These are phyloP conservation scores for Atta cephalotes DNA, from an alignment of 1,140 invertebrate species.

Conservation along the genomic window DNA sequence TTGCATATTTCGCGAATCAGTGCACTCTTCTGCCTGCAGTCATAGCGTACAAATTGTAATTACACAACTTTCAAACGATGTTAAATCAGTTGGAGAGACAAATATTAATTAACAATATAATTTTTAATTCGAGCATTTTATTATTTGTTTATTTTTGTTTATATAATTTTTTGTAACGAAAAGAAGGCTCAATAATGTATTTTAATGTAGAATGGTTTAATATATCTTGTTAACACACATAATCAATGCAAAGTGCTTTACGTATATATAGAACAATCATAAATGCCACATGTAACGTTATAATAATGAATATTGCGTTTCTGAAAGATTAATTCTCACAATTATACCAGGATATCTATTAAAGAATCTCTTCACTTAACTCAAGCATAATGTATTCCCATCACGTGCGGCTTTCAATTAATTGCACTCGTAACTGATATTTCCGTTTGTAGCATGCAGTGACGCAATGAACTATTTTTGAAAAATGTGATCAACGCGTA, in stretches of 20 bases:
- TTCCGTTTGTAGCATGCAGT: slow-evolving; percentile 39
- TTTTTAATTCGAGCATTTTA: neutral
- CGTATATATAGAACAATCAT: slow-evolving; percentile 4
- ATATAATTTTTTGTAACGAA: neutral
- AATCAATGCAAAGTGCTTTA: slow-evolving; percentile 18
- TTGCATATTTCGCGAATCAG: neutral
- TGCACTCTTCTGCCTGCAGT: neutral
- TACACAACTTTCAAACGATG: neutral
- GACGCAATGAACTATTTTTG: slow-evolving; percentile 40
- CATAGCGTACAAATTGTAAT: neutral
- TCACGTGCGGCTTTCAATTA: slow-evolving; percentile 56
- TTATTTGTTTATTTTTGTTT: neutral
- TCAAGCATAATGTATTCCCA: slow-evolving; percentile 52
- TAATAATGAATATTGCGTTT: slow-evolving; percentile 53
- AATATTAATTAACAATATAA: slow-evolving; percentile 10
- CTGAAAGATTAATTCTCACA: slow-evolving; percentile 51
- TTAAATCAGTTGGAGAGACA: neutral
- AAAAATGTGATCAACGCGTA: slow-evolving; percentile 16
- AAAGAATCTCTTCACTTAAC: slow-evolving; percentile 56
- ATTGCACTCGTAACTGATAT: slow-evolving; percentile 58
- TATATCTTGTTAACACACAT: neutral
- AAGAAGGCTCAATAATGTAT: neutral
- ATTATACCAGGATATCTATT: slow-evolving; percentile 42
- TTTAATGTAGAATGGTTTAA: neutral
- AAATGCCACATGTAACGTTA: slow-evolving; percentile 39